Evolutionary conservation across 2,888 invertebrate genomes (phyloP), one percentile per base, ranked within the genome.

Genomic region (Trichopria drosophilae): DNA sequence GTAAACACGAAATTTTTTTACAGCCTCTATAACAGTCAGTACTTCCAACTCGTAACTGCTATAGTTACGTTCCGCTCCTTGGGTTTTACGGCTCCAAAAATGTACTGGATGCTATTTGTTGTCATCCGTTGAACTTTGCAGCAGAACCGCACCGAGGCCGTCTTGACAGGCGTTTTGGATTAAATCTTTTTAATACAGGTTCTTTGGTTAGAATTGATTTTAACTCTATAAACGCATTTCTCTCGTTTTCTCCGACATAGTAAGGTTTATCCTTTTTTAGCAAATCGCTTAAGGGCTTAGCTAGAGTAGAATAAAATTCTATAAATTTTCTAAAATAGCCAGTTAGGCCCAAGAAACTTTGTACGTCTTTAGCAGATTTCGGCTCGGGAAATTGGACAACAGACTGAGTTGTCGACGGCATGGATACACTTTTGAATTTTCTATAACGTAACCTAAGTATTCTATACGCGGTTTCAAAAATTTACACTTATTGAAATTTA

Each of bases 121-220:
- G 28, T 28, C 6, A 4, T 28, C 28, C 13, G 28, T n/a, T 6
- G 28, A 28, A 12, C 28, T 28, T 13, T 28, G 28, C 28, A 28
- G 3, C 28, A 28, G 13, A 28, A 28, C 13, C 3, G 28, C 28
- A 28, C 28, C 28, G 3, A 28, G 28, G 13, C 28, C 28, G 13
- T 28, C 28, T 5, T 28, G 28, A 28, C 28, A 28, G n/a, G 4
- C 28, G 31, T 6, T 24, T 29, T 0, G 51, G 55, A 24, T 59
- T 48, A 24, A 58, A 66, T 6, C 64, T 55, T 3, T 41, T 46
- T 4, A 67, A 42, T 13, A 64, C 60, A 6, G 63, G 64, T 2
- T 56, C 42, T n/a, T n/a, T n/a, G n/a, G n/a, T n/a, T n/a, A n/a
- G n/a, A n/a, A n/a, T n/a, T n/a, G n/a, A n/a, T n/a, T n/a, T n/a